Base-by-base conservation (phyloP, 1,140 invertebrate genomes). In the Lycorma delicatula region DNA sequence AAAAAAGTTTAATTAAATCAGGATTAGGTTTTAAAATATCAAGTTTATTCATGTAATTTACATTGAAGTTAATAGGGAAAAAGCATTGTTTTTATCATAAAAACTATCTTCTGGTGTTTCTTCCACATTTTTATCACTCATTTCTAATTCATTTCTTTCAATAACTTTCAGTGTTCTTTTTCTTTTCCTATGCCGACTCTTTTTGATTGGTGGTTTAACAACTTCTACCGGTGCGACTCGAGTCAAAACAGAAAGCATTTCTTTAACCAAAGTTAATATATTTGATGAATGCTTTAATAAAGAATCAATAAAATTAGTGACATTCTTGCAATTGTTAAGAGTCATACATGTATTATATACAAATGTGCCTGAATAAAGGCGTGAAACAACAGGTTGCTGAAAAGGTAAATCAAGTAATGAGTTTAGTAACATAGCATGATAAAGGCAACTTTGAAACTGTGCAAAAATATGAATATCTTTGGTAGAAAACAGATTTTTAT, bases 351-450 rank as follows among this genome's bases (percentile, higher is more conserved):
- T 70, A 75, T 89, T 88, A 63, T 89, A 89, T 3, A 86, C 62
- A 66, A 88, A 81, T 6, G 83, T 84, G 0, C 86, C 86, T 72
- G 86, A 83, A 60, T 77, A 86, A 47, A 81, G 73, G 62, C 79
- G 75, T 41, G 73, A 75, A 66, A 83, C 74, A 31, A 71, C 69
- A 29, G 75, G 75, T 63, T 70, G 67, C 54, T 71, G 60, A 62
- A 79, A 81, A 0, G 81, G 81, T 59, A 70, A 71, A 22, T 73
- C 67, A n/a, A 87, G 72, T 22, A 89, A 64, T 1, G 70, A 70
- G 74, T 89, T 89, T 16, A 90, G 71, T 56, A 78, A 71, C 60
- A 80, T 79, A 1, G 79, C 66, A 49, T 84, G 76, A 36, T 72
- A 76, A 20, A 86, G 68, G 63, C 81, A 81, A 69, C 76, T 79